phyloP scores from a whole-genome alignment of 2,888 invertebrate genomes.

The Philonicus albiceps region DNA sequence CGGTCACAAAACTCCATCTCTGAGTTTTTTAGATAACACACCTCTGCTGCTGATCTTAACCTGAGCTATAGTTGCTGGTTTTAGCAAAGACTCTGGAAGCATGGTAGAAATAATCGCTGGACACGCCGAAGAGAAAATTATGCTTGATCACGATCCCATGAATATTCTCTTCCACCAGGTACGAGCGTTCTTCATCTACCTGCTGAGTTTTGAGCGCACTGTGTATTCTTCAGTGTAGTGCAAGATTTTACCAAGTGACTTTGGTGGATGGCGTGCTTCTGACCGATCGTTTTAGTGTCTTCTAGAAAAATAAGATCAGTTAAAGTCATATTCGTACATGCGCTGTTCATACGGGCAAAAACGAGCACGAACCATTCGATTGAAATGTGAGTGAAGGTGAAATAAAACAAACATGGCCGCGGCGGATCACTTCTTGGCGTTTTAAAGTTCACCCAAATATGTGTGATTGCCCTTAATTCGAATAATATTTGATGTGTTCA shows the following conservation, averaged over 20 bases:
- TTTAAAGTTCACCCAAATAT: constrained; percentile 10
- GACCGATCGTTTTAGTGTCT: background rate
- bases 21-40: background rate
- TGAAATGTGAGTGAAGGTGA: constrained; percentile 34
- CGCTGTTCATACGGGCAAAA: background rate
- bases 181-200: background rate
- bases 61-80: background rate
- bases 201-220: background rate
- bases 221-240: constrained; percentile 24
- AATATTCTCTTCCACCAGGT: background rate
- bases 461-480: background rate
- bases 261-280: background rate
- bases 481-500: constrained; percentile 37
- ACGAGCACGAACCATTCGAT: constrained; percentile 24
- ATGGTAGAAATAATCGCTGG: background rate
- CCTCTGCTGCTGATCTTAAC: background rate
- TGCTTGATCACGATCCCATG: background rate
- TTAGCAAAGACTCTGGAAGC: background rate
- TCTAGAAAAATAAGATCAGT: constrained; percentile 11
- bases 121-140: background rate
- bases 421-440: constrained; percentile 16
- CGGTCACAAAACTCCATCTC: background rate
- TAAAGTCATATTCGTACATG: background rate
- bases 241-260: background rate
- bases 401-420: constrained; percentile 37